Evolutionary conservation across 2,797 vertebrate genomes (phyloP).

Genomic region (Odontamblyopus lacepedii): DNA sequence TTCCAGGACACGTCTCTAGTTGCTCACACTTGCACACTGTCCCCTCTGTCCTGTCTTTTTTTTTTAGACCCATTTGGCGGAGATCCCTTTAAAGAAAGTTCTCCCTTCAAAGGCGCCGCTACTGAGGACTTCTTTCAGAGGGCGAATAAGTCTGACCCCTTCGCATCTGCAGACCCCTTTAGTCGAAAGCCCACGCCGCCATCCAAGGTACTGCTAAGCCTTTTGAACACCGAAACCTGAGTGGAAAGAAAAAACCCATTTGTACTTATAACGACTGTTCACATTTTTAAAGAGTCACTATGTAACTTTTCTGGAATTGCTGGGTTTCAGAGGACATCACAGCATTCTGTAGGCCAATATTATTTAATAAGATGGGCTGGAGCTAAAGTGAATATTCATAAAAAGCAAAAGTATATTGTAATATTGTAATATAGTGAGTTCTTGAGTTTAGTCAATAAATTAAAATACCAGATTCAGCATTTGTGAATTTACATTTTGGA

Average conservation of each 20-base stretch:
- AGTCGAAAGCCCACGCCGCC: slow-evolving; percentile 80
- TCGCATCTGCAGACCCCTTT: slow-evolving; percentile 87
- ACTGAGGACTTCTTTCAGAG: slow-evolving; percentile 90
- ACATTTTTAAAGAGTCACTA: not conserved
- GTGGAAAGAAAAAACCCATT: not conserved
- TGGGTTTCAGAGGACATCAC: too few relatives aligned
- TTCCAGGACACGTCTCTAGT: not conserved
- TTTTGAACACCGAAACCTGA: not conserved
- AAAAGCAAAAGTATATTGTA: too few relatives aligned
- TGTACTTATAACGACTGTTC: not conserved
- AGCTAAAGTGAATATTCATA: too few relatives aligned
- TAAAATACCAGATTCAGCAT: too few relatives aligned
- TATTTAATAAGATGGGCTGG: too few relatives aligned
- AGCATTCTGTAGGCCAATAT: too few relatives aligned
- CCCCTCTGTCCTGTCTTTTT: slow-evolving; percentile 7
- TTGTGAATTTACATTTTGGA: too few relatives aligned
- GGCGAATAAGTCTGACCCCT: slow-evolving; percentile 81
- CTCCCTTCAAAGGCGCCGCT: slow-evolving; percentile 74
- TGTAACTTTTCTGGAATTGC: too few relatives aligned
- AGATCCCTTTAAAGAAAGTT: slow-evolving; percentile 81
- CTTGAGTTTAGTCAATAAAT: too few relatives aligned
- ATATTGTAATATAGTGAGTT: too few relatives aligned
- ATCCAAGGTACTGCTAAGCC: slow-evolving; percentile 79
- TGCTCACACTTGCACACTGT: not conserved
- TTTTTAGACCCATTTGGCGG: slow-evolving; percentile 83